phyloP scores from a whole-genome alignment of 2,888 invertebrate genomes.

The Thyatira batis region DNA sequence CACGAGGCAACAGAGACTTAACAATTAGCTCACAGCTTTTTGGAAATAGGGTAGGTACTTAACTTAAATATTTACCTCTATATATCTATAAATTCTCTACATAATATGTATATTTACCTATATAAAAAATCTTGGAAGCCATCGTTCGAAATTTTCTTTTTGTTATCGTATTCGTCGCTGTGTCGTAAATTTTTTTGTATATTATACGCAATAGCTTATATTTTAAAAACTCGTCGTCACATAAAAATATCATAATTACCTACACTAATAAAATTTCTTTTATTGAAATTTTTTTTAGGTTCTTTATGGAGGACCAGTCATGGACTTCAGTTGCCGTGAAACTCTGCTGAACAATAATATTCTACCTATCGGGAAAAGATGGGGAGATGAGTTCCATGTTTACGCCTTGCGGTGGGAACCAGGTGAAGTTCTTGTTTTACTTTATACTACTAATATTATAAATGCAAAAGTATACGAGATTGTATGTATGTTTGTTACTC shows the following conservation, averaged over 20 bases:
- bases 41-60: slow-evolving; percentile 53
- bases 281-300: slow-evolving; percentile 37
- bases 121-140: background rate
- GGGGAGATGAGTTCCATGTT: slow-evolving; percentile 84
- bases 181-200: no score
- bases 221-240: no score
- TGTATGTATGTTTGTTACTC: no score
- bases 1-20: slow-evolving; percentile 83
- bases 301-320: slow-evolving; percentile 77
- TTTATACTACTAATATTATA: no score
- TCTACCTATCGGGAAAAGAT: slow-evolving; percentile 36
- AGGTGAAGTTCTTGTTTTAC: no score
- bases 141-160: no score
- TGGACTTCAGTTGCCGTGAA: slow-evolving; percentile 60
- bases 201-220: no score
- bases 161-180: no score
- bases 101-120: background rate
- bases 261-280: background rate
- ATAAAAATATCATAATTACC: background rate
- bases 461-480: no score
- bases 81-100: background rate
- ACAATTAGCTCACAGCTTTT: slow-evolving; percentile 43
- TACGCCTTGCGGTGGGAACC: slow-evolving; percentile 86
- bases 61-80: background rate
- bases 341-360: slow-evolving; percentile 45